Conservation (phyloP, 2,113 vertebrate genomes). For the Falcunculus frontatus region DNA sequence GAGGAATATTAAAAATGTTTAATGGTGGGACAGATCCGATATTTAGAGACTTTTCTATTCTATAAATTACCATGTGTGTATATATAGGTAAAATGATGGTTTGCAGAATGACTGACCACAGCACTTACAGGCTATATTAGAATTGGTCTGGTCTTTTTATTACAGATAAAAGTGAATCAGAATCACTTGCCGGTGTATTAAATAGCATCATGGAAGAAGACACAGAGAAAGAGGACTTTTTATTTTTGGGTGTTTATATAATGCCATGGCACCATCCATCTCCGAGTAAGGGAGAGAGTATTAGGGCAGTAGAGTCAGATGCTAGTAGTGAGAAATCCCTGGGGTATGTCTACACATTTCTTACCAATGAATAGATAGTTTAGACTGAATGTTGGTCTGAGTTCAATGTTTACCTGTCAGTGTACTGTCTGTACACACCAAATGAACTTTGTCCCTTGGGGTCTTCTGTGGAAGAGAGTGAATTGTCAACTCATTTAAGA, state of each 20-base stretch:
- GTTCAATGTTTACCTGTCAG: neutral
- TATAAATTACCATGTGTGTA: neutral
- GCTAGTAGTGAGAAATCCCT: neutral
- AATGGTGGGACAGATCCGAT: neutral
- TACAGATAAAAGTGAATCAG: neutral
- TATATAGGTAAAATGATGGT: neutral
- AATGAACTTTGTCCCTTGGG: neutral
- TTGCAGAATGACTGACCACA: neutral
- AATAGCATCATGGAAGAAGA: neutral
- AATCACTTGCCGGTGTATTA: neutral
- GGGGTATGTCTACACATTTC: neutral
- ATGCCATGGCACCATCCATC: neutral
- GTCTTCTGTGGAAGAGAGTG: neutral
- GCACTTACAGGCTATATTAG: neutral
- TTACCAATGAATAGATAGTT: neutral
- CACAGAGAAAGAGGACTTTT: neutral
- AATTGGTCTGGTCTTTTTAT: neutral
- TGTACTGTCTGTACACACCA: neutral
- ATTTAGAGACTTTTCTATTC: neutral
- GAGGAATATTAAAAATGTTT: neutral
- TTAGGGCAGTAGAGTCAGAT: neutral
- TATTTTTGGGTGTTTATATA: fast-evolving
- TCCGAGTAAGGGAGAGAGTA: neutral
- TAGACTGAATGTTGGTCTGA: neutral
- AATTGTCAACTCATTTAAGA: neutral